These are phyloP conservation scores for Nycteola revayana DNA, from an alignment of 2,888 invertebrate species.

Conservation along the genomic window DNA sequence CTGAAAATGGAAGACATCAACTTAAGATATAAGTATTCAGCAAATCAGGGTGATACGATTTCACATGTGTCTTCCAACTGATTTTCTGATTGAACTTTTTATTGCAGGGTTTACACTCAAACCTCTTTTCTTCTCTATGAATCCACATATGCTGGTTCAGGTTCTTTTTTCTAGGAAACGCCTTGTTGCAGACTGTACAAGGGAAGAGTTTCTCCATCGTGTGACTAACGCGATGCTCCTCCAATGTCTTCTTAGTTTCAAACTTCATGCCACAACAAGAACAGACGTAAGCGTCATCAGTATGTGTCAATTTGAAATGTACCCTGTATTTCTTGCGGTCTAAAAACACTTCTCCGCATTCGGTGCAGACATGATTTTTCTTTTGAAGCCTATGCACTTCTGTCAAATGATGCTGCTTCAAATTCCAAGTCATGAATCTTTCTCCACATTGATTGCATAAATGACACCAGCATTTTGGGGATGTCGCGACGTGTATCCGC, in stretches of 20 bases:
- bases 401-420: conserved; percentile 55
- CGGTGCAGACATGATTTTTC: conserved; percentile 54
- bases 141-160: conserved; percentile 71
- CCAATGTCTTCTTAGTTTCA: conserved; percentile 52
- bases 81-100: conserved; percentile 70
- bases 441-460: conserved; percentile 60
- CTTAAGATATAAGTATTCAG: conserved; percentile 50
- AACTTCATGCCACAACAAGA: conserved; percentile 65
- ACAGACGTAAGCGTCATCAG: conserved; percentile 61
- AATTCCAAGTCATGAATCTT: conserved; percentile 55
- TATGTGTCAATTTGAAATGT: conserved; percentile 60
- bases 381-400: conserved; percentile 53
- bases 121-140: conserved; percentile 65
- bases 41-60: conserved; percentile 62
- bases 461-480: conserved; percentile 60
- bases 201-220: conserved; percentile 75
- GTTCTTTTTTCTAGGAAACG: conserved; percentile 66
- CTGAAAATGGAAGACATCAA: conserved; percentile 40
- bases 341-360: conserved; percentile 54
- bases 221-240: conserved; percentile 76
- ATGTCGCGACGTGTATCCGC: conserved; percentile 50
- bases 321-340: conserved; percentile 55
- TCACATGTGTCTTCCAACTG: conserved; percentile 72
- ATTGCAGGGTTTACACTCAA: conserved; percentile 61
- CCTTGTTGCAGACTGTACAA: conserved; percentile 73